Conservation (phyloP, 2,113 vertebrate species). For the Cynopterus brachyotis region DNA sequence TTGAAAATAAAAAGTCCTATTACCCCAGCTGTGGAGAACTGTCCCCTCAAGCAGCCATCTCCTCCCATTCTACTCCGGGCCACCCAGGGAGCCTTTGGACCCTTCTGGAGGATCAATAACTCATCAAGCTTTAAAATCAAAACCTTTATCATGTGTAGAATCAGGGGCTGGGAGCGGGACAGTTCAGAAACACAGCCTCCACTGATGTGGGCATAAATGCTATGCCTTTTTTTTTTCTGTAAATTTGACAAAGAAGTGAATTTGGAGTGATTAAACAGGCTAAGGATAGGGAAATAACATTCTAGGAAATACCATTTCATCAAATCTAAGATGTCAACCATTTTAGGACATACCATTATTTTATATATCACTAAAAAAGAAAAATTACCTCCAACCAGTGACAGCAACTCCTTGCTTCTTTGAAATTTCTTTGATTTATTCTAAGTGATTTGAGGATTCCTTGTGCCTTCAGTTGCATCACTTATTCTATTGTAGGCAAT, state of each 20-base stretch:
- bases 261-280: neutral
- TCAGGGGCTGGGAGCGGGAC: neutral
- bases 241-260: neutral
- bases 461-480: neutral
- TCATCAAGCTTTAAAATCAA: neutral
- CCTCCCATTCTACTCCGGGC: neutral
- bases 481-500: neutral
- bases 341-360: neutral
- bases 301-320: neutral
- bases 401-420: neutral
- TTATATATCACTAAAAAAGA: neutral
- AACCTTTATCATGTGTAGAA: neutral
- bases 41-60: neutral
- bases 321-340: neutral
- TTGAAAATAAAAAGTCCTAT: neutral
- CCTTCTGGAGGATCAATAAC: neutral
- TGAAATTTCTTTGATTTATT: neutral
- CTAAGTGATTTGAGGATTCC: neutral
- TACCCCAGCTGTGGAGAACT: neutral
- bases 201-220: neutral
- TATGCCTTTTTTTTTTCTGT: neutral
- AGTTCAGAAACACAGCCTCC: neutral
- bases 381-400: neutral
- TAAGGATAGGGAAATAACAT: neutral
- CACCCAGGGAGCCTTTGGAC: neutral